Conservation (phyloP, 2,888 invertebrate species). For the Ectemnius continuus region DNA sequence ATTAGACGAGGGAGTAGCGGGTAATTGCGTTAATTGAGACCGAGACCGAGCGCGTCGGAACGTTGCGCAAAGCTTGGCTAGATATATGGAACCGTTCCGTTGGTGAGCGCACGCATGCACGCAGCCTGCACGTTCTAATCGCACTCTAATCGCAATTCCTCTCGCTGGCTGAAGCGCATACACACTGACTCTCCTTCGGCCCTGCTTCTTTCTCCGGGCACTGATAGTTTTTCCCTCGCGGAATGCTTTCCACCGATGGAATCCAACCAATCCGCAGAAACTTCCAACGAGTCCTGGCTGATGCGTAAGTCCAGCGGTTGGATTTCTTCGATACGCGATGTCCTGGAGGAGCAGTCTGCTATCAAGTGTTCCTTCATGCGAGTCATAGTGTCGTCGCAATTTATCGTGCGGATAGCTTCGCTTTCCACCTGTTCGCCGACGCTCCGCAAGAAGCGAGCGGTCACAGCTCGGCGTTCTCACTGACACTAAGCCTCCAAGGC, state of each 20-base stretch:
- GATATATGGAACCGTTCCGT: slow-evolving; percentile 65
- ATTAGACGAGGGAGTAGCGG: slow-evolving; percentile 71
- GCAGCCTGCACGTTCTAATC: slow-evolving; percentile 48
- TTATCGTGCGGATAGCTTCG: slow-evolving; percentile 36
- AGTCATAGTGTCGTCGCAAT: slow-evolving; percentile 11
- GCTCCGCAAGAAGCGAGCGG: neutral
- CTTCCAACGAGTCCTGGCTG: neutral
- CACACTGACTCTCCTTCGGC: slow-evolving; percentile 29
- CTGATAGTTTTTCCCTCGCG: neutral
- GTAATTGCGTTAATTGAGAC: slow-evolving; percentile 74
- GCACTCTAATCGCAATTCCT: slow-evolving; percentile 53
- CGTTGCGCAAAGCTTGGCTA: slow-evolving; percentile 68
- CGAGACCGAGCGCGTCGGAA: slow-evolving; percentile 60
- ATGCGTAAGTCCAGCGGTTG: too few relatives aligned
- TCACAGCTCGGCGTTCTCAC: slow-evolving; percentile 22
- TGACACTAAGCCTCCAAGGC: slow-evolving; percentile 31
- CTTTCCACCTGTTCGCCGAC: slow-evolving; percentile 37
- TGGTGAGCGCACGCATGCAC: slow-evolving; percentile 48
- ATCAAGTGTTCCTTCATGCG: too few relatives aligned
- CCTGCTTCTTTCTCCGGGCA: neutral
- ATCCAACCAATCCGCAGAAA: neutral
- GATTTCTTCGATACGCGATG: too few relatives aligned
- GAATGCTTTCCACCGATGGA: slow-evolving; percentile 22
- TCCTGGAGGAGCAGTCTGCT: too few relatives aligned
- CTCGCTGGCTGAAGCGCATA: slow-evolving; percentile 38